Percentiles rank a stretch among this genome's conserved stretches.
Conservation (phyloP, 2,888 invertebrate genomes). For the Merodon equestris region DNA sequence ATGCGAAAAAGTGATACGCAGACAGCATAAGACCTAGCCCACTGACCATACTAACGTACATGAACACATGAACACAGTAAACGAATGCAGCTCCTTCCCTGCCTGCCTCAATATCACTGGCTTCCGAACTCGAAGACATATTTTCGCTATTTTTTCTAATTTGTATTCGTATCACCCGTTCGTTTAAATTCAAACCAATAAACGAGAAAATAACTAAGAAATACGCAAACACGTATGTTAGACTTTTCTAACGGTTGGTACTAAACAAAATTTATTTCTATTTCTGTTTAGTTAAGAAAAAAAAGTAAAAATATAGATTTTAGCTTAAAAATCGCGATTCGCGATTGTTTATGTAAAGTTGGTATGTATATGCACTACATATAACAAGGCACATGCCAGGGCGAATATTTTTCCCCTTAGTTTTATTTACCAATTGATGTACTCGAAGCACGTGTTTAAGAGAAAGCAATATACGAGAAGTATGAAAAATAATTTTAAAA, state of each 20-base stretch:
- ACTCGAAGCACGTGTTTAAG: too few relatives aligned
- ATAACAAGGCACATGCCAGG: neutral
- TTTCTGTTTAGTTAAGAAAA: constrained; percentile 1
- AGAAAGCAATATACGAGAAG: too few relatives aligned
- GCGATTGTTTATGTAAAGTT: constrained; percentile 5
- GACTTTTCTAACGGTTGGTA: constrained; percentile 49
- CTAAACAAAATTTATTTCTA: constrained; percentile 36
- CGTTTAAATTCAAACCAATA: neutral
- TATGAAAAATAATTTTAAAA: too few relatives aligned
- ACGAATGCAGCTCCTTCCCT: neutral
- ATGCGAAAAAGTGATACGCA: constrained; percentile 62
- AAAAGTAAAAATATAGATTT: constrained; percentile 4
- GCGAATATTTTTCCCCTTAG: too few relatives aligned
- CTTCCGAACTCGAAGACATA: constrained; percentile 14
- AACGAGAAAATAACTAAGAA: neutral
- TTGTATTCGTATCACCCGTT: too few relatives aligned
- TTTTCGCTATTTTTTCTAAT: neutral
- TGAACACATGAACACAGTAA: constrained; percentile 38
- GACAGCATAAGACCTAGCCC: constrained; percentile 59
- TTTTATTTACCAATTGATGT: too few relatives aligned
- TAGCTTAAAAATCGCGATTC: constrained; percentile 21
- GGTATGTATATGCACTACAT: neutral
- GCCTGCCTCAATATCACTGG: constrained; percentile 45
- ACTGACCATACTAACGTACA: constrained; percentile 57
- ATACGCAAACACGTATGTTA: constrained; percentile 12